Conservation (phyloP, 2,888 invertebrate genomes). For the Anoplius nigerrimus region DNA sequence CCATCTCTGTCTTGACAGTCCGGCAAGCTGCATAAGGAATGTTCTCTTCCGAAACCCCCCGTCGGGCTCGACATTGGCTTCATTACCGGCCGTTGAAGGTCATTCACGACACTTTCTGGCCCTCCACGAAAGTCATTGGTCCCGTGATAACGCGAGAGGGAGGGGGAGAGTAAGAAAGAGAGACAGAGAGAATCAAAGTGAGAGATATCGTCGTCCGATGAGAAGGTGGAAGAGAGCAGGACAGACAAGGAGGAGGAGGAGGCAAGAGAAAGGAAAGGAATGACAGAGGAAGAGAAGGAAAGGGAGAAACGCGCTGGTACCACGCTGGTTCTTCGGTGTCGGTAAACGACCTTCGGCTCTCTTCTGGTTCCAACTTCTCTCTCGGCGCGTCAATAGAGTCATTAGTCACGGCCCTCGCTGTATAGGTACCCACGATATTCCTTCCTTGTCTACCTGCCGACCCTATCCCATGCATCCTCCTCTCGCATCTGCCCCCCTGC, state of each 20-base stretch:
- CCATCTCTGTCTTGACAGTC: background rate
- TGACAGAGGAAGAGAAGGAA: conserved; percentile 1
- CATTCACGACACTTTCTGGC: conserved; percentile 48
- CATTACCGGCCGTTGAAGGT: conserved; percentile 39
- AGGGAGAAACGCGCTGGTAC: conserved; percentile 8
- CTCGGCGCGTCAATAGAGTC: conserved; percentile 66
- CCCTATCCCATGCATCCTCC: background rate
- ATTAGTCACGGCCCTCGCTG: conserved; percentile 67
- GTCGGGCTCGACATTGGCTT: conserved; percentile 45
- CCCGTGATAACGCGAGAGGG: conserved; percentile 39
- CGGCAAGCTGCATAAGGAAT: conserved; percentile 27
- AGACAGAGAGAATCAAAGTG: conserved; percentile 14
- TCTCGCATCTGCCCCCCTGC: conserved; percentile 10
- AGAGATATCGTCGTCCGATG: background rate
- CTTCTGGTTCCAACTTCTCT: conserved; percentile 50
- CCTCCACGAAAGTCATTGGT: conserved; percentile 32
- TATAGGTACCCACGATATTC: conserved; percentile 56
- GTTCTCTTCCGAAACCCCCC: conserved; percentile 30
- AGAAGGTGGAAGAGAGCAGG: background rate
- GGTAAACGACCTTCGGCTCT: conserved; percentile 59
- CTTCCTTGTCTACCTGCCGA: conserved; percentile 53
- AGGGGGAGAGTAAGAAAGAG: conserved; percentile 17
- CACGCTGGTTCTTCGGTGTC: conserved; percentile 48
- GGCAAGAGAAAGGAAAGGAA: conserved; percentile 1
- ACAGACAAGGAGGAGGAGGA: conserved; percentile 3